phyloP scores from a whole-genome alignment of 1,140 invertebrate species.

The Mercenaria mercenaria region DNA sequence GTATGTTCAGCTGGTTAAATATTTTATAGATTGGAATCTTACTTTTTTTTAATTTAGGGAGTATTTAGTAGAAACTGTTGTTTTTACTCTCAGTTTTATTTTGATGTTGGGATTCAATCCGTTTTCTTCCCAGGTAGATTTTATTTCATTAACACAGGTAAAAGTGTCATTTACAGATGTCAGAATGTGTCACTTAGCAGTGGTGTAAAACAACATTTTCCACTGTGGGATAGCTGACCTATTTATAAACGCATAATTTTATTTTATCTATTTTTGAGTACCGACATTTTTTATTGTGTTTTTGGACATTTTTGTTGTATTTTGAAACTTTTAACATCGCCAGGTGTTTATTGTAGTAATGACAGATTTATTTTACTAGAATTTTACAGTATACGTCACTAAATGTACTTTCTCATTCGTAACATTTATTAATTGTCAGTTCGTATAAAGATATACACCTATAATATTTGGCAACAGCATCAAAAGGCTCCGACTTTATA shows the following conservation, averaged over 20 bases:
- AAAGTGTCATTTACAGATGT: not conserved
- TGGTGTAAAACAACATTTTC: not conserved
- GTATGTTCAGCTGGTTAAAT: not conserved
- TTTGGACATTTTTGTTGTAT: not conserved
- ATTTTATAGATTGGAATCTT: not conserved
- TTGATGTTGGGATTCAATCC: not conserved
- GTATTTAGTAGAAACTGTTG: not conserved
- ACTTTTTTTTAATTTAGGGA: not conserved
- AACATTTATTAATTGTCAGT: not conserved
- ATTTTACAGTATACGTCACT: not conserved
- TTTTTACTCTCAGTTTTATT: not conserved
- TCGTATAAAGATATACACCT: not conserved
- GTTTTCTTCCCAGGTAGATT: slow-evolving; percentile 15
- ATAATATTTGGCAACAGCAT: not conserved
- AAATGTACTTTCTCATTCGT: not conserved
- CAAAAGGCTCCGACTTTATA: not conserved
- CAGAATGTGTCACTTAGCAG: not conserved
- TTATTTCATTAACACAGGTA: not conserved
- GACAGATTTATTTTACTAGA: not conserved
- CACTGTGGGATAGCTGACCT: not conserved
- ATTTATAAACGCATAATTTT: not conserved
- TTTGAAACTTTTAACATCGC: not conserved
- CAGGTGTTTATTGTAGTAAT: not conserved
- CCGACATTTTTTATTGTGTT: not conserved
- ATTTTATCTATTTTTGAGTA: not conserved